These are phyloP conservation scores for Drosophila ohnishii DNA, from an alignment of 1,140 invertebrate species.

Conservation along the genomic window DNA sequence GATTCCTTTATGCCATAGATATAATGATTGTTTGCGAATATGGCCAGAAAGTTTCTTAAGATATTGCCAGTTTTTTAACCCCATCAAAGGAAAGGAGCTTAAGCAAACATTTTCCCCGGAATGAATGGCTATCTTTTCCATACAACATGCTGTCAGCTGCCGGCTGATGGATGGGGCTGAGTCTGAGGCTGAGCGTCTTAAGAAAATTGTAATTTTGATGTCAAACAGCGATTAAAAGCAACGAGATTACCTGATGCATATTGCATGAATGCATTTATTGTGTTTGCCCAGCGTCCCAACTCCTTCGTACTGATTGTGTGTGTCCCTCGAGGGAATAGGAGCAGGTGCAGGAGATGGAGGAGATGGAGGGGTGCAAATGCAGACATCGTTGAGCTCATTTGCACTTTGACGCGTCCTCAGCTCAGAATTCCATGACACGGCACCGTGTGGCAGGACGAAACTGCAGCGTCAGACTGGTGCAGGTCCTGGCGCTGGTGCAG, in stretches of 20 bases:
- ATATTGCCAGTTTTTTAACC: conserved; percentile 26
- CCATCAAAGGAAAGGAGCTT: conserved; percentile 39
- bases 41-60: conserved; percentile 50
- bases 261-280: conserved; percentile 76
- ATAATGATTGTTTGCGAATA: conserved; percentile 27
- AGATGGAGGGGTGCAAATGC: conserved; percentile 19
- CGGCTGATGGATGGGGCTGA: conserved; percentile 9
- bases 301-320: conserved; percentile 15
- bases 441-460: conserved; percentile 48
- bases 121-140: conserved; percentile 40
- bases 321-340: not conserved
- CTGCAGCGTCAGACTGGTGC: conserved; percentile 52
- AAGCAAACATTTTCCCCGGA: conserved; percentile 46
- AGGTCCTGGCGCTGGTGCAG: conserved; percentile 48
- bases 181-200: conserved; percentile 53
- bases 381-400: conserved; percentile 72
- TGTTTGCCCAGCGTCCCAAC: conserved; percentile 57
- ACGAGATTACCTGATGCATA: conserved; percentile 82
- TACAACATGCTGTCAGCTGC: conserved; percentile 8
- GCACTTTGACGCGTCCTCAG: conserved; percentile 69
- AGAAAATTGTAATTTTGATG: conserved; percentile 82
- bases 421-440: conserved; percentile 46
- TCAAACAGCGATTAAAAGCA: conserved; percentile 83
- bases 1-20: conserved; percentile 30
- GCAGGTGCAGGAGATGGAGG: not conserved